Conservation (phyloP, 2,113 vertebrate species). For the Aegithalos caudatus region DNA sequence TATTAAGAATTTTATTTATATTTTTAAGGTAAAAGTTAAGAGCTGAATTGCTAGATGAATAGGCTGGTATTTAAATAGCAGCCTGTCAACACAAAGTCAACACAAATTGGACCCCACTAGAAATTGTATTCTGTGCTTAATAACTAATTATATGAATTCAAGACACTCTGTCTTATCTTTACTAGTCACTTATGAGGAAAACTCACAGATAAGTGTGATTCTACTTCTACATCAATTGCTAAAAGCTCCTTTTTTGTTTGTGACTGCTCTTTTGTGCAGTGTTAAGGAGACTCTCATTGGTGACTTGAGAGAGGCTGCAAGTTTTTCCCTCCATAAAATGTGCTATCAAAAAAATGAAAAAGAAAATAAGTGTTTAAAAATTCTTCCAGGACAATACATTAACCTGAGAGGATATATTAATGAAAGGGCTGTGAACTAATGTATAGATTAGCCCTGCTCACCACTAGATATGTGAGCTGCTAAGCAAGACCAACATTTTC, state of each 20-base stretch:
- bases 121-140: not conserved
- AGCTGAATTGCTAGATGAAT: not conserved
- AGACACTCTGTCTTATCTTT: not conserved
- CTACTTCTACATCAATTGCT: rapidly evolving
- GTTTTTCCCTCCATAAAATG: not conserved
- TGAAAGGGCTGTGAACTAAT: not conserved
- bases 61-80: not conserved
- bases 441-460: not conserved
- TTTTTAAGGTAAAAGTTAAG: not conserved
- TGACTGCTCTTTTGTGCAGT: not conserved
- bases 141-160: not conserved
- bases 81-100: not conserved
- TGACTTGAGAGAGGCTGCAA: not conserved
- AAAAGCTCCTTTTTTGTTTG: not conserved
- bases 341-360: not conserved
- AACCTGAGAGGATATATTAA: not conserved
- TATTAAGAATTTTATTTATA: not conserved
- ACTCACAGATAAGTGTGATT: not conserved
- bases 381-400: not conserved
- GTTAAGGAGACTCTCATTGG: not conserved
- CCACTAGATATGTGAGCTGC: not conserved
- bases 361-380: not conserved
- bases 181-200: not conserved
- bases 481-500: not conserved
- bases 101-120: not conserved